Percentiles rank a stretch among this genome's conserved stretches.
Evolutionary conservation across 2,797 vertebrate genomes (phyloP).

Genomic region (Galagoides demidoff): DNA sequence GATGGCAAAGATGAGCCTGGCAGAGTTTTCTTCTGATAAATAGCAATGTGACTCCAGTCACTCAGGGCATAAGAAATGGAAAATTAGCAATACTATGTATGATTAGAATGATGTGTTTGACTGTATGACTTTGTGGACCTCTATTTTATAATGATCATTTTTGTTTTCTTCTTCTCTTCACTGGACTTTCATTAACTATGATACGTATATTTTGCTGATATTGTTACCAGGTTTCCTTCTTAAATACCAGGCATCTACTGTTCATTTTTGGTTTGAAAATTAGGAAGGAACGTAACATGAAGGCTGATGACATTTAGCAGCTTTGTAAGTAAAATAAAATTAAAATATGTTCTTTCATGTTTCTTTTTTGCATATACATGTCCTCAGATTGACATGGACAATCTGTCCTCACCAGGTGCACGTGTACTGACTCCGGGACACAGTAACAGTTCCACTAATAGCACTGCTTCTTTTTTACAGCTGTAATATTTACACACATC

Average conservation of each 20-base stretch:
- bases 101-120: slow-evolving; percentile 21
- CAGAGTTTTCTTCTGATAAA: slow-evolving; percentile 27
- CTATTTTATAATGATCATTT: slow-evolving; percentile 9
- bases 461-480: not conserved
- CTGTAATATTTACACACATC: not conserved
- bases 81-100: not conserved
- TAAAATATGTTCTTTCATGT: not conserved
- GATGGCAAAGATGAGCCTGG: not conserved
- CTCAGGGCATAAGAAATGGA: not conserved
- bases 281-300: not conserved
- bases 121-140: not conserved
- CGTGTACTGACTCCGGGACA: not conserved
- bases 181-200: not conserved
- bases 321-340: not conserved
- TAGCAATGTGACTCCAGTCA: not conserved
- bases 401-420: not conserved
- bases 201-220: not conserved
- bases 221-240: not conserved
- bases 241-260: not conserved
- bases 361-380: not conserved
- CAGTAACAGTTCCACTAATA: not conserved
- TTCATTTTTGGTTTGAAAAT: not conserved
- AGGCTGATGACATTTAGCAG: not conserved
- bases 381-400: not conserved
- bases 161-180: not conserved